These are phyloP conservation scores for Sarcophaga rosellei DNA, from an alignment of 2,888 invertebrate genomes.

Conservation along the genomic window DNA sequence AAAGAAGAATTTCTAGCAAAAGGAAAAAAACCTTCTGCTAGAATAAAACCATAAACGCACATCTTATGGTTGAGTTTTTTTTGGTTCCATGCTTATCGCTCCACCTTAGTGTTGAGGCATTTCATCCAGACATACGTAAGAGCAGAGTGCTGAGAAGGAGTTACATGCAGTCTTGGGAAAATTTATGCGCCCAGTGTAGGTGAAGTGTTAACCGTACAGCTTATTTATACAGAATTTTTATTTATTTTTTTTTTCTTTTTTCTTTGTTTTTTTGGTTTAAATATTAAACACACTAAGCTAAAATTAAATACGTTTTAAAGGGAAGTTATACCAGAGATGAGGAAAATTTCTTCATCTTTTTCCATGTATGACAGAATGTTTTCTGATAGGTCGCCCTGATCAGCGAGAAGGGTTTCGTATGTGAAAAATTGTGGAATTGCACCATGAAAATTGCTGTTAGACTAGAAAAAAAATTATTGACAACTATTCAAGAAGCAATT, in stretches of 20 bases:
- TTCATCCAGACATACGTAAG: constrained; percentile 27
- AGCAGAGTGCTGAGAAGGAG: background rate
- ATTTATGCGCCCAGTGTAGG: constrained; percentile 55
- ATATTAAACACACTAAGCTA: background rate
- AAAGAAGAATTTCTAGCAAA: background rate
- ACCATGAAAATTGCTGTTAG: no score
- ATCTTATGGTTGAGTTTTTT: constrained; percentile 13
- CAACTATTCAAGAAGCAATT: background rate
- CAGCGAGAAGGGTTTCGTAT: fast-evolving
- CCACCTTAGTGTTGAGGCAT: background rate
- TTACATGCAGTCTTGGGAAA: constrained; percentile 19
- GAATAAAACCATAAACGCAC: constrained; percentile 1
- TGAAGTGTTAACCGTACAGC: constrained; percentile 64
- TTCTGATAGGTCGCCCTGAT: no score
- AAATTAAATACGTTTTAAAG: background rate
- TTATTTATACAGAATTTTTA: constrained; percentile 71
- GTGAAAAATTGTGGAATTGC: no score
- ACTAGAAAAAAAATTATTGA: background rate
- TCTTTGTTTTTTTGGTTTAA: constrained; percentile 3
- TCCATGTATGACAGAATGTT: no score
- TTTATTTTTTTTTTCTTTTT: no score
- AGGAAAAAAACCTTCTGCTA: constrained; percentile 4
- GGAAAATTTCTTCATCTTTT: background rate
- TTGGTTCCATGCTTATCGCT: background rate
- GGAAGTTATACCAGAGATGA: background rate